These are phyloP conservation scores for Parapsyche elsis DNA, from an alignment of 1,140 invertebrate species.

Conservation along the genomic window DNA sequence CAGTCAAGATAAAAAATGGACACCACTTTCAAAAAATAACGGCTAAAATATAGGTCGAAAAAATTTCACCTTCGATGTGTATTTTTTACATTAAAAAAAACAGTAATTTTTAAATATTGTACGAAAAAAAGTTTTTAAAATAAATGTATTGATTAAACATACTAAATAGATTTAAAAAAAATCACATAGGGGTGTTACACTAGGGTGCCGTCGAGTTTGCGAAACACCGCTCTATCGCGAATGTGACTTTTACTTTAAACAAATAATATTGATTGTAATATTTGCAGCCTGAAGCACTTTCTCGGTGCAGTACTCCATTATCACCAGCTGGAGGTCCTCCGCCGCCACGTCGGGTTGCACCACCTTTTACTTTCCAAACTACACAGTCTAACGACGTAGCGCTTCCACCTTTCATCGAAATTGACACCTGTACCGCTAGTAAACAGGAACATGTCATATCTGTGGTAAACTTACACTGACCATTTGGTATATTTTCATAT, in stretches of 20 bases:
- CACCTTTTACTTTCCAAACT: constrained; percentile 49
- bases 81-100: no score
- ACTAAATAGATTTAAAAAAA: no score
- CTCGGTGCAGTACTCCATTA: constrained; percentile 83
- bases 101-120: no score
- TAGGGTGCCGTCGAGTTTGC: no score
- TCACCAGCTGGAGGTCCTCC: constrained; percentile 69
- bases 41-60: no score
- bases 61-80: no score
- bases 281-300: constrained; percentile 81
- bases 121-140: no score
- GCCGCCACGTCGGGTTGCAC: constrained; percentile 58
- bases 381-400: constrained; percentile 64
- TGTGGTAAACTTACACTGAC: constrained; percentile 68
- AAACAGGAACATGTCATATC: constrained; percentile 88
- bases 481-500: no score
- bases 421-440: constrained; percentile 86
- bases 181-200: no score
- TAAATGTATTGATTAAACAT: no score
- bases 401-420: constrained; percentile 80
- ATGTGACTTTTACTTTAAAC: neutral
- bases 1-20: no score
- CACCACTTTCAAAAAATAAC: no score
- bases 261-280: constrained; percentile 21
- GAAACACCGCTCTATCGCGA: constrained; percentile 3